Base-by-base conservation (phyloP, 1,140 invertebrate species). In the Globodera rostochiensis region DNA sequence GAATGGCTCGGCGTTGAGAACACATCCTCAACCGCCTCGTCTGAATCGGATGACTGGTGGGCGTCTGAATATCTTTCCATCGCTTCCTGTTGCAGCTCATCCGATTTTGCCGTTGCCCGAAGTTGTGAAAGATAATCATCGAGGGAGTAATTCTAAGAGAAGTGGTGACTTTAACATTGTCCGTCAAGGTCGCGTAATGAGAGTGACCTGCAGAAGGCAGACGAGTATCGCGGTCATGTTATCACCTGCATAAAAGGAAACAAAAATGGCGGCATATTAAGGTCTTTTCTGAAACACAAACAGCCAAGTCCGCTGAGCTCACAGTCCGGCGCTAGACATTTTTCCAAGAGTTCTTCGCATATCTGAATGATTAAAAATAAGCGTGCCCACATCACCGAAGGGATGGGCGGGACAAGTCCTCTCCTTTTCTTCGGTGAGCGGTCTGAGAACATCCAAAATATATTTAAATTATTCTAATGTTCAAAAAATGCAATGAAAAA, bases 141-240 rank as follows among this genome's bases (percentile, higher is more conserved):
- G 15, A 36, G 21, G 45, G 76, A 74, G 11, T 64, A 64, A 9
- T 70, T 60, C 76, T 78, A 25, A 21, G n/a, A 36, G 0, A n/a
- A 67, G n/a, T 15, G 11, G n/a, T 25, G 6, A 67, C 6, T 69
- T 21, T 25, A 47, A n/a, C 5, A 19, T 15, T 15, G 19, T 1
- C 11, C 13, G 19, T 15, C 0, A 60, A 3, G 11, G 19, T 60
- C 5, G 57, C n/a, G 25, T 4, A 67, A 13, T 19, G 8, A 5
- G 7, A 70, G 13, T 11, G 50, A 46, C 83, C 82, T 94, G 93
- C 4, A 95, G 90, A 49, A 95, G 93, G 90, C 94, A 94, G 9
- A 97, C 93, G 9, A 98, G 91, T 70, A 97, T 92, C 1, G 96
- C 95, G 53, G 96, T 98, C 97, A 99, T 99, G 91, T 99, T 98